Evolutionary conservation across 2,888 invertebrate species (phyloP), one percentile per base, ranked within the genome.

Genomic region (Xestobium rufovillosum): DNA sequence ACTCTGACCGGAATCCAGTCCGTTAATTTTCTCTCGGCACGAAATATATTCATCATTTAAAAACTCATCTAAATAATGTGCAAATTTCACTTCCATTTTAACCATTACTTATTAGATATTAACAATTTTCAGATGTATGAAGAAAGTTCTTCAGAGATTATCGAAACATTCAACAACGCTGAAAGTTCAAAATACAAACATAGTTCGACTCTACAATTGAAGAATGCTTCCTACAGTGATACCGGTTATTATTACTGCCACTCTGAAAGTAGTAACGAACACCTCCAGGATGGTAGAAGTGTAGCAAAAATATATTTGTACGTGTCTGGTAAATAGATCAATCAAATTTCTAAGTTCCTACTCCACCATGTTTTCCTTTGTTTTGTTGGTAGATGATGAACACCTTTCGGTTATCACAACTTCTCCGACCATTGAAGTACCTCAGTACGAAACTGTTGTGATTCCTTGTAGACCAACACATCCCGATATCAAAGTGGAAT

Each of bases 381-480:
- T 26, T 38, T 61, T 61, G 37, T 43, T n/a, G n/a, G n/a, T n/a
- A 75, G 75, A 76, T 53, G 51, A 58, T 2, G 41, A 57, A 0
- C 61, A 62, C 42, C 59, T 70, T n/a, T 60, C 76, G 34, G 70
- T 68, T 3, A 56, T 65, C 9, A 33, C 36, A 0, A 57, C 59
- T 3, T 56, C 51, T 2, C 45, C 63, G 1, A 31, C 26, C 14
- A 38, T 39, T 14, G 32, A 26, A 14, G 61, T 55, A 2, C 50
- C 61, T 2, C 69, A 72, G 42, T 62, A 66, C 42, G 55, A 51
- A 1, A 56, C 65, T 13, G 63, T 67, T 1, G 52, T 69, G 1
- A 69, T 82, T 45, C 78, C 79, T 13, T 82, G 82, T 51, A 70
- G 73, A 30, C 78, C 80, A 3, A 73, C 80, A 1, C 70, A 74